Percentiles rank a stretch among this genome's conserved stretches.
Conservation (phyloP, 2,888 invertebrate genomes). For the Neoaliturus tenellus region DNA sequence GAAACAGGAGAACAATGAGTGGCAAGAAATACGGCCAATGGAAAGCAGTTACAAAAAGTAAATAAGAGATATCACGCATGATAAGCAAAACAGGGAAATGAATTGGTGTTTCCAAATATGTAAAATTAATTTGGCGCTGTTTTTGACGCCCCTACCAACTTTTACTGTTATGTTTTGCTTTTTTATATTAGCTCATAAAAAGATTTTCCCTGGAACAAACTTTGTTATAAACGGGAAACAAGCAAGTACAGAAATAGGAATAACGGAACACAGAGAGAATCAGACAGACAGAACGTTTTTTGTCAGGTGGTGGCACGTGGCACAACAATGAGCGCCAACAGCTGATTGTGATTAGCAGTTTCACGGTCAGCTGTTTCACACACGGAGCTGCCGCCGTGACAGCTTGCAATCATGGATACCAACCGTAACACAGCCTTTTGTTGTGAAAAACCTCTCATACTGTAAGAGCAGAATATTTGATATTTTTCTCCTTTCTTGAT, state of each 20-base stretch:
- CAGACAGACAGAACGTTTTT: neutral
- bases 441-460: neutral
- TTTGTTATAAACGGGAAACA: no score
- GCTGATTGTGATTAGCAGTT: constrained; percentile 2
- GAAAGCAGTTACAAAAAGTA: neutral
- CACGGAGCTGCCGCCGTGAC: neutral
- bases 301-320: neutral
- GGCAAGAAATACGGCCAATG: neutral
- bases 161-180: no score
- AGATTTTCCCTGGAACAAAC: no score
- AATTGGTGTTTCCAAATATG: no score
- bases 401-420: neutral
- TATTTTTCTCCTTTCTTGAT: no score
- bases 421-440: neutral
- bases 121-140: no score
- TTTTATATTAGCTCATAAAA: no score
- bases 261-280: neutral
- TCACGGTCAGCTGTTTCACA: constrained; percentile 13
- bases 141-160: no score
- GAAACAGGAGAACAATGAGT: neutral
- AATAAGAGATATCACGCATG: neutral
- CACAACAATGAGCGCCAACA: constrained; percentile 1
- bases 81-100: no score
- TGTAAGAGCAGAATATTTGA: neutral
- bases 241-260: no score